A percentile compares a stretch with the other conserved stretches of the same genome.
Conservation (phyloP, 2,113 vertebrate species). For the Naja naja region DNA sequence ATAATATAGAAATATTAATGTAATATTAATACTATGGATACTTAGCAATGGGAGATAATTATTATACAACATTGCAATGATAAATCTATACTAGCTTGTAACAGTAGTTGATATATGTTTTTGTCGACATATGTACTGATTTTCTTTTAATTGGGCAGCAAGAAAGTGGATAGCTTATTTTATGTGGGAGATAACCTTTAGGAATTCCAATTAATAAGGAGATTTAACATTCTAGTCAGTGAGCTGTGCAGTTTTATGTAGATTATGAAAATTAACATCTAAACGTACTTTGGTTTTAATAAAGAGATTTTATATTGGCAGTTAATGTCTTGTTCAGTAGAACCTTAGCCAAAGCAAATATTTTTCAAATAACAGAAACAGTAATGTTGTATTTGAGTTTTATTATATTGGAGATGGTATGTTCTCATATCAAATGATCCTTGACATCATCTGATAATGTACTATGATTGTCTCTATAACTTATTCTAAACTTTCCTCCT, state of each 20-base stretch:
- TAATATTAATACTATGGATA: neutral
- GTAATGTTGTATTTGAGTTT: neutral
- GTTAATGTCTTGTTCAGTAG: neutral
- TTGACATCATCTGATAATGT: neutral
- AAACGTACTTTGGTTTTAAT: neutral
- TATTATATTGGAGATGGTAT: neutral
- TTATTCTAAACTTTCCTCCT: neutral
- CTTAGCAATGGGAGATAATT: neutral
- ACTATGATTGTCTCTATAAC: neutral
- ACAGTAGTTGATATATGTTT: neutral
- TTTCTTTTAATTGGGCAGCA: neutral
- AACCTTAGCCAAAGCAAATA: neutral
- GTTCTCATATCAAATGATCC: neutral
- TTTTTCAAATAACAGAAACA: neutral
- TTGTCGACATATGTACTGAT: neutral
- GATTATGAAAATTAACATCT: neutral
- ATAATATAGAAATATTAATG: neutral
- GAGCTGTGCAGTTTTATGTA: neutral
- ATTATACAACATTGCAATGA: neutral
- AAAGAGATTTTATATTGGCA: neutral
- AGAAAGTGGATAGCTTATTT: neutral
- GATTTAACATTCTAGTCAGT: neutral
- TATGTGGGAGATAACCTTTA: neutral
- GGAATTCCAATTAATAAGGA: constrained; percentile 1
- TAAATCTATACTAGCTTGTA: neutral